phyloP scores from a whole-genome alignment of 2,888 invertebrate species.

The Eupithecia centaureata region DNA sequence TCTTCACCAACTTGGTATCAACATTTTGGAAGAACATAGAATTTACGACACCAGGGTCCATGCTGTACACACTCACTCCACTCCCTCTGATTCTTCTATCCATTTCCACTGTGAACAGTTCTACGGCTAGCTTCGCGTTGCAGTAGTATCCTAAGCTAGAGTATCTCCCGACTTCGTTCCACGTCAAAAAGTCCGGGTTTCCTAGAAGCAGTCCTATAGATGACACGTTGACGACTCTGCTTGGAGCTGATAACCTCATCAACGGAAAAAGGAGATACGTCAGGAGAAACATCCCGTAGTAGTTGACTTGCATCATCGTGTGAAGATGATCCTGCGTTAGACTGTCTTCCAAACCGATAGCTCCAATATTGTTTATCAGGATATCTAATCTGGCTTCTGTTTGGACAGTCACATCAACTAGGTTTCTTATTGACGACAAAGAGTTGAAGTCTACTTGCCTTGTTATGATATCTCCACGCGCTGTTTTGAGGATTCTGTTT shows the following conservation, averaged over 20 bases:
- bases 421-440: slow-evolving; percentile 80
- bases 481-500: slow-evolving; percentile 52
- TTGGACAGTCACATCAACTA: slow-evolving; percentile 81
- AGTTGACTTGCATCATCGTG: slow-evolving; percentile 84
- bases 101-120: slow-evolving; percentile 81
- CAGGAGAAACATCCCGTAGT: slow-evolving; percentile 66
- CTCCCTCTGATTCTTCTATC: slow-evolving; percentile 59
- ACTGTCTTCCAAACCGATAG: slow-evolving; percentile 68
- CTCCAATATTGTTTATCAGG: slow-evolving; percentile 78
- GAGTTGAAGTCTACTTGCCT: slow-evolving; percentile 80
- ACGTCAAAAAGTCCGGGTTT: slow-evolving; percentile 86
- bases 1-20: slow-evolving; percentile 48
- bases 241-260: slow-evolving; percentile 62
- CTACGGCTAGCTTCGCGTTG: slow-evolving; percentile 66
- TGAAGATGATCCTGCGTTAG: slow-evolving; percentile 85
- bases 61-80: slow-evolving; percentile 89
- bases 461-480: slow-evolving; percentile 53
- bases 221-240: slow-evolving; percentile 65
- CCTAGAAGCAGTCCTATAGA: slow-evolving; percentile 87
- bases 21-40: slow-evolving; percentile 89
- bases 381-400: slow-evolving; percentile 77
- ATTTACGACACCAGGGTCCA: slow-evolving; percentile 93
- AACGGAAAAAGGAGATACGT: slow-evolving; percentile 66
- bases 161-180: slow-evolving; percentile 87
- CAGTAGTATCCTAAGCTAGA: slow-evolving; percentile 84